phyloP scores from a whole-genome alignment of 2,888 invertebrate species.

The Chaitophorus viminalis region DNA sequence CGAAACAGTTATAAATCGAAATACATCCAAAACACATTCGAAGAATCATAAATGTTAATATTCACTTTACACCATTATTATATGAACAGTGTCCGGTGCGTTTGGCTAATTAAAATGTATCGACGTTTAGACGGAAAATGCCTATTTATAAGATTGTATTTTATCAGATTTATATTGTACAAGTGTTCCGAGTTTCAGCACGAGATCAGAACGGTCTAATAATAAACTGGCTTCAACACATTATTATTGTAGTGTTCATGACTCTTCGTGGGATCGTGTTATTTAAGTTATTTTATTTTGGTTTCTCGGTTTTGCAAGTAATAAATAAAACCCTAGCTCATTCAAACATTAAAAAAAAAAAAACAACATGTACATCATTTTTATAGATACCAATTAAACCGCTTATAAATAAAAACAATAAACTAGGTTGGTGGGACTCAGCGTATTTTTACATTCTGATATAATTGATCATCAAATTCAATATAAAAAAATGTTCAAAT shows the following conservation, averaged over 20 bases:
- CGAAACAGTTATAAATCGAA: neutral
- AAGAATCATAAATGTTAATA: neutral
- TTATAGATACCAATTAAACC: neutral
- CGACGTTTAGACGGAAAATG: neutral
- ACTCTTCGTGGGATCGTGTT: neutral
- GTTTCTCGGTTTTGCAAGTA: neutral
- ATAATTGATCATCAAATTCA: neutral
- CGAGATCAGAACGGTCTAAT: neutral
- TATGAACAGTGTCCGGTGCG: neutral
- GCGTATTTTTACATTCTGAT: neutral
- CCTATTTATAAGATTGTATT: neutral
- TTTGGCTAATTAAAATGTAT: neutral
- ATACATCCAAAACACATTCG: neutral
- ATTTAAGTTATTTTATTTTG: slow-evolving; percentile 1
- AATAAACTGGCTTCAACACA: neutral
- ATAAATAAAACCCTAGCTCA: neutral
- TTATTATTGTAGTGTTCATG: neutral
- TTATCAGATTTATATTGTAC: neutral
- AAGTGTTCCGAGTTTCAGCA: neutral
- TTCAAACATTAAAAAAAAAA: neutral
- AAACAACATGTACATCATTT: neutral
- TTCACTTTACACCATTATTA: neutral
- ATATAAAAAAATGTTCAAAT: no score
- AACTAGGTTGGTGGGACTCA: neutral
- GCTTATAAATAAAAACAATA: neutral